Evolutionary conservation across 1,140 invertebrate species (phyloP).

Genomic region (Plectrocnemia conspersa): DNA sequence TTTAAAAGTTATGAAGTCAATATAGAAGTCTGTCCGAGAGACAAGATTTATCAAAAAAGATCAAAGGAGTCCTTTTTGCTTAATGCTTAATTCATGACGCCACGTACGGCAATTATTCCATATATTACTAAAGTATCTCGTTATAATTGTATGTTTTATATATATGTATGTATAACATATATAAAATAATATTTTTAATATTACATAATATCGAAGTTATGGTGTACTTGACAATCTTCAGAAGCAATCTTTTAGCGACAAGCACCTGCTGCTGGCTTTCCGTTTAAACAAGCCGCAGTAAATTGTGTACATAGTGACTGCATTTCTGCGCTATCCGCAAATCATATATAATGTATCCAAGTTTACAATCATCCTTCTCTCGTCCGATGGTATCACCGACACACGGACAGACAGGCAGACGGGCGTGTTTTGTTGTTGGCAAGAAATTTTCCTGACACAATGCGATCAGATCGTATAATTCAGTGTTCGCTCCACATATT

Average conservation of each 20-base stretch:
- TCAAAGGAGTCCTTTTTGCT: slow-evolving; percentile 15
- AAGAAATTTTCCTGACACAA: too few species aligned
- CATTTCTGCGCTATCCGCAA: slow-evolving; percentile 5
- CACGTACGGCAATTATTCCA: too few species aligned
- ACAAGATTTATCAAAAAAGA: slow-evolving; percentile 18
- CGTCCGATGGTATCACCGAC: background rate
- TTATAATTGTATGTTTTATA: too few species aligned
- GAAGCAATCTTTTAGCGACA: slow-evolving; percentile 3
- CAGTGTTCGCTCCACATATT: too few species aligned
- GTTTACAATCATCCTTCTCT: background rate
- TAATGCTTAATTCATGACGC: slow-evolving; percentile 7
- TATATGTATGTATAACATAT: too few species aligned
- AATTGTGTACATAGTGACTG: slow-evolving; percentile 8
- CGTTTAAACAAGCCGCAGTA: slow-evolving; percentile 6
- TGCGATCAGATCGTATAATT: too few species aligned
- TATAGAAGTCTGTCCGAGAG: slow-evolving; percentile 5
- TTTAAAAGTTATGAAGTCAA: slow-evolving; percentile 15
- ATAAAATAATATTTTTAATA: too few species aligned
- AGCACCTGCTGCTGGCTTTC: slow-evolving; percentile 8
- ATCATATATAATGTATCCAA: background rate
- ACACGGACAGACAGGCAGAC: too few species aligned
- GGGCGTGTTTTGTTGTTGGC: too few species aligned
- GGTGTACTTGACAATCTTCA: slow-evolving; percentile 1
- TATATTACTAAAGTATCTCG: too few species aligned
- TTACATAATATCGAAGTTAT: too few species aligned